These are phyloP conservation scores for Arctopsyche grandis DNA, from an alignment of 1,140 invertebrate genomes.

Conservation along the genomic window DNA sequence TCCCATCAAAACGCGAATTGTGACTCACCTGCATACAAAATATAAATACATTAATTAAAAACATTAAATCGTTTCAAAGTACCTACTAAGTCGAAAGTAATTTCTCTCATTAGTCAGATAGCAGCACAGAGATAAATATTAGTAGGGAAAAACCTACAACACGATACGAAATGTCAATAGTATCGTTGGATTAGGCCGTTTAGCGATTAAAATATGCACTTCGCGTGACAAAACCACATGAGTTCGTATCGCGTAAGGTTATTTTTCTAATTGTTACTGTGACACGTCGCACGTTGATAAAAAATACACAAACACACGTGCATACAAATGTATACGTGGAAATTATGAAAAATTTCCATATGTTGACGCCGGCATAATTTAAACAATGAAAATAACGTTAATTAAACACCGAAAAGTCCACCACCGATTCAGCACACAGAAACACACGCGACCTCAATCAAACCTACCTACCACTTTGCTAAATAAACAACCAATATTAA, in stretches of 20 bases:
- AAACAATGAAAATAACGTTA: constrained; percentile 7
- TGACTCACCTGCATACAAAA: neutral
- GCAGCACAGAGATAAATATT: too few relatives aligned
- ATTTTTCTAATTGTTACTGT: constrained; percentile 28
- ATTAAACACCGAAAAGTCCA: neutral
- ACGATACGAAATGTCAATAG: too few relatives aligned
- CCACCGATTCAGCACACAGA: too few relatives aligned
- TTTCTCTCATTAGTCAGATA: too few relatives aligned
- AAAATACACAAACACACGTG: neutral
- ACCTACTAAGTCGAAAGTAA: neutral
- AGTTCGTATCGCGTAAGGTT: constrained; percentile 6
- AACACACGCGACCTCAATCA: too few relatives aligned
- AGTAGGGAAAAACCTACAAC: too few relatives aligned
- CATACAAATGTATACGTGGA: neutral
- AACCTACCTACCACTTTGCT: too few relatives aligned
- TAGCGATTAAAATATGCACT: neutral
- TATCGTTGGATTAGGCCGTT: neutral
- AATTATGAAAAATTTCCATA: constrained; percentile 2
- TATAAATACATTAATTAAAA: too few relatives aligned
- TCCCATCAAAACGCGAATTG: too few relatives aligned
- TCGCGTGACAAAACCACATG: constrained; percentile 7
- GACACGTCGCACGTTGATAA: constrained; percentile 2
- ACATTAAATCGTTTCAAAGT: neutral
- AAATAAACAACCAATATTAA: too few relatives aligned
- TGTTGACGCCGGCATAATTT: neutral